Evolutionary conservation across 1,140 invertebrate species (phyloP), one percentile per base, ranked within the genome.

Genomic region (Bombus huntii): DNA sequence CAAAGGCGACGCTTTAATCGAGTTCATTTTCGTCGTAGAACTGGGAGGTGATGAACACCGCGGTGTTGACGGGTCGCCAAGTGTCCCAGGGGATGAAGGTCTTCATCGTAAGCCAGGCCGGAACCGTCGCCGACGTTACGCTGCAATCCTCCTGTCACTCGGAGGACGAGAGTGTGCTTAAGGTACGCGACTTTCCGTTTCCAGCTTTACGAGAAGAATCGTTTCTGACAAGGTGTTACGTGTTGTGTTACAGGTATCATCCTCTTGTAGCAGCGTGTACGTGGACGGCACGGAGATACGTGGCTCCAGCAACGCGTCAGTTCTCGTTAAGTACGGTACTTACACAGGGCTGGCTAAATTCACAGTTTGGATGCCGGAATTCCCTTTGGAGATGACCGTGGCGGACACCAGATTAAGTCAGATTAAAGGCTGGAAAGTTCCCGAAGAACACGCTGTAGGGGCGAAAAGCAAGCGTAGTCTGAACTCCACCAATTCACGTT

Each of bases 321-420:
- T 99, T 28, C 96, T 99, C 18, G 98, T 99, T 13, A 98, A 98
- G 94, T 99, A 99, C 93, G 98, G 98, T 13, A 98, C 98, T 0
- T 98, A 98, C 92, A 98, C 97, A 13, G 98, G 98, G 13, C 94
- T 98, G 66, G 98, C 98, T 1, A 96, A 97, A 85, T 98, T 99
- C 93, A 98, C 97, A 15, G 98, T 99, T 0, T 99, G 99, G 99
- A 99, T 99, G 97, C 99, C 99, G 0, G 98, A 99, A 93, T 97
- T 99, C 90, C 98, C 98, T 0, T 95, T 99, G 66, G 98, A 99
- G 92, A 97, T 99, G 31, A 97, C 97, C 83, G 97, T 99, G 2
- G 97, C 97, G 3, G 99, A 99, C 95, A 97, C 97, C 72, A 97
- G 98, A 85, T 96, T 99, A 18, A 99, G 98, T 71, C 98, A 99